Evolutionary conservation across 2,888 invertebrate genomes (phyloP).

Genomic region (Falcaria lacertinaria): DNA sequence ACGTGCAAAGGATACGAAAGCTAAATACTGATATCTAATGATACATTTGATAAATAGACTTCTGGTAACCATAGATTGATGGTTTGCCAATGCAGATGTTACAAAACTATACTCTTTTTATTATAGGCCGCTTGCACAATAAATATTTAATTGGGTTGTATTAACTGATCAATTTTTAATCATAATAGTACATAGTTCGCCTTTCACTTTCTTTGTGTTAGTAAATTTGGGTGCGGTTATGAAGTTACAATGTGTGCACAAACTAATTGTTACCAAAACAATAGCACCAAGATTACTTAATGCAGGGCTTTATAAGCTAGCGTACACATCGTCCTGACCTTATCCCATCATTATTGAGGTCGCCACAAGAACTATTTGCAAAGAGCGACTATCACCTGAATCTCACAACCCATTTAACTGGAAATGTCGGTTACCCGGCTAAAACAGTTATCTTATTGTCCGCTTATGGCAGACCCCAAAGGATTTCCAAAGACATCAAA

Average conservation of each 20-base stretch:
- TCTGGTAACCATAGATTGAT: constrained; percentile 49
- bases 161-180: constrained; percentile 66
- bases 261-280: constrained; percentile 5
- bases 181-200: constrained; percentile 44
- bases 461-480: too few species aligned
- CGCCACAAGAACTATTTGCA: too few species aligned
- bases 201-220: constrained; percentile 67
- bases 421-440: too few species aligned
- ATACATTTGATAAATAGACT: constrained; percentile 60
- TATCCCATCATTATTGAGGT: too few species aligned
- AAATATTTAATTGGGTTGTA: constrained; percentile 65
- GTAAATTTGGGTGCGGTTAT: constrained; percentile 33
- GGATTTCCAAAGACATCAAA: too few species aligned
- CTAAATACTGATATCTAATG: constrained; percentile 32
- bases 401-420: too few species aligned
- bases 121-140: constrained; percentile 63
- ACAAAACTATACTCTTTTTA: constrained; percentile 59
- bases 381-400: too few species aligned
- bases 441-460: too few species aligned
- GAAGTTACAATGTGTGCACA: constrained; percentile 16
- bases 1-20: not conserved
- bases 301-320: too few species aligned
- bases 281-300: not conserved
- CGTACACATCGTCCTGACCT: too few species aligned
- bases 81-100: constrained; percentile 49